phyloP scores from a whole-genome alignment of 2,797 vertebrate species.

The Valencia hispanica region DNA sequence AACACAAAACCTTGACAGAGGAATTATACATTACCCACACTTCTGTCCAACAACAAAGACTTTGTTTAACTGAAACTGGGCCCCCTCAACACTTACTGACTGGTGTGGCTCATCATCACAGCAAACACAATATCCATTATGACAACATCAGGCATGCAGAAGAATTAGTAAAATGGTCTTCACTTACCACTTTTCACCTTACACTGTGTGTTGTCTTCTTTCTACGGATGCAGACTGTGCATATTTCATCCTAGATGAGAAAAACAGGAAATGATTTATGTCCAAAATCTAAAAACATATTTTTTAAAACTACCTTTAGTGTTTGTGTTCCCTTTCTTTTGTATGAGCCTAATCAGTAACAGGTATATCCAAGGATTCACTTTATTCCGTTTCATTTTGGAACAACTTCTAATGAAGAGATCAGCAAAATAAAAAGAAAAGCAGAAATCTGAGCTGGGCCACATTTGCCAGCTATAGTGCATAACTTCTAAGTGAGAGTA shows the following conservation, averaged over 20 bases:
- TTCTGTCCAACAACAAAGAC: slow-evolving; percentile 8
- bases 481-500: slow-evolving; percentile 79
- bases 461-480: slow-evolving; percentile 71
- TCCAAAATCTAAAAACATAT: slow-evolving; percentile 27
- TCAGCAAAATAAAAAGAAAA: slow-evolving; percentile 61
- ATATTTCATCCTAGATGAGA: slow-evolving; percentile 79
- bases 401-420: slow-evolving; percentile 70
- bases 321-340: not conserved
- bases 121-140: slow-evolving; percentile 31
- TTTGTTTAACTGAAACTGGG: slow-evolving; percentile 32
- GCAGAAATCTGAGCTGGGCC: slow-evolving; percentile 52
- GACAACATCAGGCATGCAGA: slow-evolving; percentile 63
- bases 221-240: slow-evolving; percentile 73
- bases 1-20: not conserved
- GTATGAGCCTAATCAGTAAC: not conserved
- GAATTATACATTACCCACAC: slow-evolving; percentile 2
- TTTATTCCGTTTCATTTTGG: slow-evolving; percentile 27
- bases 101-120: slow-evolving; percentile 43
- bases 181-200: slow-evolving; percentile 81
- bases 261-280: slow-evolving; percentile 16
- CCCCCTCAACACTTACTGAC: slow-evolving; percentile 31
- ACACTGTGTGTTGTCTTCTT: slow-evolving; percentile 63
- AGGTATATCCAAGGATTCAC: not conserved
- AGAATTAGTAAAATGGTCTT: slow-evolving; percentile 57
- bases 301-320: not conserved